Base-by-base conservation (phyloP, 2,113 vertebrate genomes). In the Mola mola region DNA sequence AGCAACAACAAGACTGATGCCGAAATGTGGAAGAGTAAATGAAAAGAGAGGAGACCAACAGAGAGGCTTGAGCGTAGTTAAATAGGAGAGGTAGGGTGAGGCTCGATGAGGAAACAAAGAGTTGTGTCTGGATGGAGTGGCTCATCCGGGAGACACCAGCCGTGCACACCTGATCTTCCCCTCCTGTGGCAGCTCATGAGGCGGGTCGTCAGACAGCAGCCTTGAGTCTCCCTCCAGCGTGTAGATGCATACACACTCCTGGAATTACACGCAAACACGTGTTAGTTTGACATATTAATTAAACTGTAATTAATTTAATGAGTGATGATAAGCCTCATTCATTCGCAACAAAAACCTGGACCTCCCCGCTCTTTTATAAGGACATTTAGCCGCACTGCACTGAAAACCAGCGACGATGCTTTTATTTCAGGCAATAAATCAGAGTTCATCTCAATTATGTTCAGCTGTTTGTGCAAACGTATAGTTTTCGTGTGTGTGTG, bases 171-270 rank as follows among this genome's bases (percentile, higher is more conserved):
- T 90, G 91, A 93, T 87, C 81, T 91, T 91, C 34, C 96, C 96
- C 8, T 96, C 92, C 25, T 86, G 66, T 0, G 94, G 94, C 60
- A 97, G 87, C 82, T 97, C 94, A 0, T 98, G 95, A 0, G 64
- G 91, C 0, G 93, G 96, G 49, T 96, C 93, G 0, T 95, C 93
- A 59, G 93, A 97, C 11, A 92, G 75, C 83, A 98, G 89, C 68
- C 87, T 84, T 2, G 89, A 85, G 41, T 94, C 91, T 11, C 79
- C 89, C 1, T 98, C 95, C 92, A 94, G 85, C 81, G 94, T 79
- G 89, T 97, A 98, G 80, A 94, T 84, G 10, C 93, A 96, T 31
- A 94, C 89, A 0, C 93, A 93, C 81, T 97, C 96, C 96, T 98
- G 83, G 6, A 73, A 83, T 21, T 59, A 62, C 73, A 26, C 65